These are phyloP conservation scores for Percina caprodes DNA, from an alignment of 2,113 vertebrate species.

Conservation along the genomic window DNA sequence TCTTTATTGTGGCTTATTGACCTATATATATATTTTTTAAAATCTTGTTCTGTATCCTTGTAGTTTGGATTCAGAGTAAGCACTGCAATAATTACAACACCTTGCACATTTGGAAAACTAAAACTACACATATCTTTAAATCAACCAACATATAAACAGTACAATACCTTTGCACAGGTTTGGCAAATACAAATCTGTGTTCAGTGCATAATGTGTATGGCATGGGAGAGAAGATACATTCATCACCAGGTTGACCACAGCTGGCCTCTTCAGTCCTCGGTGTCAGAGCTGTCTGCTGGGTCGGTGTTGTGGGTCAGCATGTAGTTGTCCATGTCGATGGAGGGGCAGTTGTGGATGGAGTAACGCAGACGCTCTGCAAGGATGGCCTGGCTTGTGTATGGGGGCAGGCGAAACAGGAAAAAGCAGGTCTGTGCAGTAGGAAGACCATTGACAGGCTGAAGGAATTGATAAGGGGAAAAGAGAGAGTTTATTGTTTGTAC, in stretches of 20 bases:
- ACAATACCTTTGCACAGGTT: slow-evolving; percentile 69
- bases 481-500: neutral
- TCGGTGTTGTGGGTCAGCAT: slow-evolving; percentile 88
- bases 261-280: slow-evolving; percentile 77
- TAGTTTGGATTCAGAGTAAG: slow-evolving; percentile 62
- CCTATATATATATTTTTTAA: slow-evolving; percentile 45
- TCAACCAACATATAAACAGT: slow-evolving; percentile 66
- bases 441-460: slow-evolving; percentile 85
- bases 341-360: slow-evolving; percentile 89
- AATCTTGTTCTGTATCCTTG: slow-evolving; percentile 53
- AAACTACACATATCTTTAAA: slow-evolving; percentile 56
- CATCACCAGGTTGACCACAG: slow-evolving; percentile 52
- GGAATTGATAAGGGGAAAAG: neutral
- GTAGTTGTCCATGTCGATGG: slow-evolving; percentile 90
- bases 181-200: slow-evolving; percentile 78
- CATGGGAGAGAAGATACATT: slow-evolving; percentile 80
- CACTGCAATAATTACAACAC: slow-evolving; percentile 72
- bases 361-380: slow-evolving; percentile 86
- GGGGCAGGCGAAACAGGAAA: slow-evolving; percentile 87
- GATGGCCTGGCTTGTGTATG: slow-evolving; percentile 85
- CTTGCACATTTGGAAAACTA: slow-evolving; percentile 64
- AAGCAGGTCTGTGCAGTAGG: slow-evolving; percentile 89
- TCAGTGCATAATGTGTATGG: slow-evolving; percentile 80
- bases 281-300: slow-evolving; percentile 82
- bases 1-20: slow-evolving; percentile 60